A percentile compares a stretch with the other conserved stretches of the same genome.
Conservation (phyloP, 2,797 vertebrate genomes). For the Cyprinodon diabolis region DNA sequence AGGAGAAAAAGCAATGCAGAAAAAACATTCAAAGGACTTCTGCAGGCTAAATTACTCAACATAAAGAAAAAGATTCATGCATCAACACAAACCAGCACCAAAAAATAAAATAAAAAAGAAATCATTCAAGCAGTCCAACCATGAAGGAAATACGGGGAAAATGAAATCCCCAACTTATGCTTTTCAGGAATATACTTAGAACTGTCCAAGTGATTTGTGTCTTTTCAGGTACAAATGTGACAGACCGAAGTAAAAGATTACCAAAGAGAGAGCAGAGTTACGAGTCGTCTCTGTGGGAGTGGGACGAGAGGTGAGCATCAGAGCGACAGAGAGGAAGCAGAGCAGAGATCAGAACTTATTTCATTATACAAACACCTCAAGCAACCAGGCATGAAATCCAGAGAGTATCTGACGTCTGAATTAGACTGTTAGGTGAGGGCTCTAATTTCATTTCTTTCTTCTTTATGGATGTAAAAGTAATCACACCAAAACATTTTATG, state of each 20-base stretch:
- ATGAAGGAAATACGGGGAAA: neutral
- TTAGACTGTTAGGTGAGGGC: neutral
- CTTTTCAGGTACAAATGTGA: neutral
- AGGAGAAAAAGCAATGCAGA: neutral
- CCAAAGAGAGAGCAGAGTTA: constrained; percentile 22
- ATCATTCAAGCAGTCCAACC: neutral
- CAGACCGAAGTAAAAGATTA: constrained; percentile 14
- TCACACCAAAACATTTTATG: neutral
- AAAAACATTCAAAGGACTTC: neutral
- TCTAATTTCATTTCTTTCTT: neutral
- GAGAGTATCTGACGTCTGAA: constrained; percentile 1
- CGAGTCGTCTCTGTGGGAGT: constrained; percentile 31
- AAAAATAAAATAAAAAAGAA: neutral
- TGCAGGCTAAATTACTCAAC: neutral
- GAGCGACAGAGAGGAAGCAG: constrained; percentile 1
- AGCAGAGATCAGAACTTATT: constrained; percentile 38
- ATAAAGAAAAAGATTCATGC: neutral
- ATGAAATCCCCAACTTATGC: neutral
- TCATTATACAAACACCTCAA: constrained; percentile 22
- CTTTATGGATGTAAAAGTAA: neutral
- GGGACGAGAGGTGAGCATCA: constrained; percentile 18
- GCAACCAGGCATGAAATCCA: constrained; percentile 40
- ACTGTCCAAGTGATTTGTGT: neutral
- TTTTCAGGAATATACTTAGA: neutral
- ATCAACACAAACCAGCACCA: neutral